phyloP scores from a whole-genome alignment of 2,113 vertebrate genomes.

The Amazona vittata region DNA sequence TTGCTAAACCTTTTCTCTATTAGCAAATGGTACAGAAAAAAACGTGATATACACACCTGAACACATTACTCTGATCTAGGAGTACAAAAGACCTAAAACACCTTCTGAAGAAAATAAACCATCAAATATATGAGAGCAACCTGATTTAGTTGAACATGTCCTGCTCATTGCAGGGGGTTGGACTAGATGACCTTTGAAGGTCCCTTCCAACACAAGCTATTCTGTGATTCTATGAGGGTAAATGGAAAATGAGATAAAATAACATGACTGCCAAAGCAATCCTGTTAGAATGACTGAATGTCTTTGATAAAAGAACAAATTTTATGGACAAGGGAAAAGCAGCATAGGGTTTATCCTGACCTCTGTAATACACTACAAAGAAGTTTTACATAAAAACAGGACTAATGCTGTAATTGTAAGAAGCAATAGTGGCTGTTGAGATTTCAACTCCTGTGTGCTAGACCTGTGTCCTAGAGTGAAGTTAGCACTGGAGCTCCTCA shows the following conservation, averaged over 20 bases:
- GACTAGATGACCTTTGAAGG: not conserved
- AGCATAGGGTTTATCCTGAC: not conserved
- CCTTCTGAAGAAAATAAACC: not conserved
- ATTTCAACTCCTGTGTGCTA: not conserved
- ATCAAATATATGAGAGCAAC: not conserved
- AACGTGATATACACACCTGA: not conserved
- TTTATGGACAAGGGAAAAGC: not conserved
- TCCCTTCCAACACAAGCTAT: not conserved
- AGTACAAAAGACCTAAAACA: not conserved
- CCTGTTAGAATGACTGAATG: not conserved
- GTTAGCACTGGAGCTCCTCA: not conserved
- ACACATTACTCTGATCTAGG: not conserved
- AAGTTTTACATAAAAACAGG: not conserved
- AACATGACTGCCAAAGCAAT: not conserved
- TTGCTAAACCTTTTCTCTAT: not conserved
- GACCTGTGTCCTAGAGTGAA: not conserved
- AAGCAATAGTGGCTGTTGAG: not conserved
- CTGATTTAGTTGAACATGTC: not conserved
- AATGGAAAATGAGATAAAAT: not conserved
- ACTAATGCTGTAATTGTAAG: not conserved
- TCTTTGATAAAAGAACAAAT: not conserved
- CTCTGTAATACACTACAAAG: not conserved
- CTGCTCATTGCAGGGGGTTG: not conserved
- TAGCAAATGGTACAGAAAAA: not conserved
- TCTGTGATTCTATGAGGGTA: not conserved